Evolutionary conservation across 2,113 vertebrate species (phyloP).

Genomic region (Theristicus caerulescens): DNA sequence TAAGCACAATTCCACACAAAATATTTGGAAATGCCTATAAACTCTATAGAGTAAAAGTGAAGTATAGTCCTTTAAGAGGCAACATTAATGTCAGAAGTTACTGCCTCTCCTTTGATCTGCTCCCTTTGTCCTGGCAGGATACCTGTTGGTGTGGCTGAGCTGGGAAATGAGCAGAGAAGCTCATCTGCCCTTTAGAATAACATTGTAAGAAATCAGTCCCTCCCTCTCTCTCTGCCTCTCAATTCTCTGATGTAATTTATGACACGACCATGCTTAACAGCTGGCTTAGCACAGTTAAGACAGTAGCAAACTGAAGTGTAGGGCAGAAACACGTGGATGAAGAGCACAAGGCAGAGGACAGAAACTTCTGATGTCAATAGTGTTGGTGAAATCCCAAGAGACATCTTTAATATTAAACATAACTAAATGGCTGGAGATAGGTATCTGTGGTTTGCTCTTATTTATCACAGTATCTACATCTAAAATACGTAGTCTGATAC

Average conservation of each 20-base stretch:
- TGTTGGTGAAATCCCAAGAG: background rate
- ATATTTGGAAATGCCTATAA: background rate
- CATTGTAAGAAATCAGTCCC: background rate
- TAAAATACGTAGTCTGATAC: background rate
- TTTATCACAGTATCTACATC: background rate
- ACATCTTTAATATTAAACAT: background rate
- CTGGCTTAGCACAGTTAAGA: background rate
- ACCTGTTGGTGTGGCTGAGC: background rate
- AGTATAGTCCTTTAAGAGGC: background rate
- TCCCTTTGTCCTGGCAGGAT: fast-evolving
- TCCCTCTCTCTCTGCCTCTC: background rate
- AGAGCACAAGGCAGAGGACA: background rate
- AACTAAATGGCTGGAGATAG: background rate
- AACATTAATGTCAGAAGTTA: background rate
- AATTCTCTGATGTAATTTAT: background rate
- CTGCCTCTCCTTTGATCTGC: background rate
- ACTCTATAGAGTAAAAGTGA: background rate
- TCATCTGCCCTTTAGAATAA: background rate
- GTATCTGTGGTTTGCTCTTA: background rate
- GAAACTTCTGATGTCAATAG: background rate
- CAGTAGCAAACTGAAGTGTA: background rate
- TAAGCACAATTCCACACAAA: background rate
- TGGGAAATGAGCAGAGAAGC: background rate
- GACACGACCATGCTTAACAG: background rate
- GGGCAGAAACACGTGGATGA: background rate